Conservation (phyloP, 2,888 invertebrate genomes). For the Amblyjoppa proteus region DNA sequence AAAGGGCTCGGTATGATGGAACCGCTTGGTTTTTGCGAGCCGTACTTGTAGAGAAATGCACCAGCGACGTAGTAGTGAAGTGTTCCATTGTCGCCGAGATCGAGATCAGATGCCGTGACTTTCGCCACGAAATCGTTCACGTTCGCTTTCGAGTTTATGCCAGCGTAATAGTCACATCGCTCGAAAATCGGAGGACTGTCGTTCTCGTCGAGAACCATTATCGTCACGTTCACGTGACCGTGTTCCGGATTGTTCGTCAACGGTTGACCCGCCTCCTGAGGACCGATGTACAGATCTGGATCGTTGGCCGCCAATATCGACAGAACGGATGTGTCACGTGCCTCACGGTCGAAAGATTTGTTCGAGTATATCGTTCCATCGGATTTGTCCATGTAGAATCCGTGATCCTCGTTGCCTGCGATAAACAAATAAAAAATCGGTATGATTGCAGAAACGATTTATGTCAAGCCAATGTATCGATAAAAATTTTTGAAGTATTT, state of each 20-base stretch:
- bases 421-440: constrained; percentile 22
- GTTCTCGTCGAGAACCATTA: constrained; percentile 93
- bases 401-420: constrained; percentile 91
- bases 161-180: constrained; percentile 88
- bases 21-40: constrained; percentile 91
- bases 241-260: constrained; percentile 85
- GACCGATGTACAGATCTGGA: constrained; percentile 89
- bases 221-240: constrained; percentile 90
- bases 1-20: constrained; percentile 96
- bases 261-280: constrained; percentile 78
- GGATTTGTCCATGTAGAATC: constrained; percentile 92
- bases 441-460: not conserved
- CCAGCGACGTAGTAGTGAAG: constrained; percentile 93
- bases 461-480: not conserved
- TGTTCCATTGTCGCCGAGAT: constrained; percentile 93
- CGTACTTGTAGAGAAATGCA: constrained; percentile 93
- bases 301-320: constrained; percentile 94
- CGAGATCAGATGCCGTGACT: constrained; percentile 93
- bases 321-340: constrained; percentile 90
- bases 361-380: constrained; percentile 93
- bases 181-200: constrained; percentile 93
- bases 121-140: constrained; percentile 91
- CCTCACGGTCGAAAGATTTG: constrained; percentile 93
- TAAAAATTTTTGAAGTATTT: too few species aligned
- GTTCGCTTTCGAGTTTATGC: constrained; percentile 92